These are phyloP conservation scores for Xyrichtys novacula DNA, from an alignment of 2,797 vertebrate species.

Conservation along the genomic window DNA sequence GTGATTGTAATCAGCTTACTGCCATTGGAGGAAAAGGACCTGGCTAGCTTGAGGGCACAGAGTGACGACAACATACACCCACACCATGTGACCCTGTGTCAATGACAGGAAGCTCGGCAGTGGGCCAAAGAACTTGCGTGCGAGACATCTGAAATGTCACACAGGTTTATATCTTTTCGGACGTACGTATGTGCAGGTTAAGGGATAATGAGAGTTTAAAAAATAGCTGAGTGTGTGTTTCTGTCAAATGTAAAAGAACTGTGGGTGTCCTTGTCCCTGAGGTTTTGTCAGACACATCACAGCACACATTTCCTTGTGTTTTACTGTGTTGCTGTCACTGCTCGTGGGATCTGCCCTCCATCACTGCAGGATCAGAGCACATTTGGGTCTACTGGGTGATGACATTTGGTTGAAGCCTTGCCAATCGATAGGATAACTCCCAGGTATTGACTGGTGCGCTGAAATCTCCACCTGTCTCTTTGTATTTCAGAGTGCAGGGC, in stretches of 20 bases:
- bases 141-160: slow-evolving; percentile 37
- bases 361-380: slow-evolving; percentile 43
- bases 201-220: background rate
- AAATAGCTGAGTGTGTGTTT: background rate
- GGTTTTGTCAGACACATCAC: slow-evolving; percentile 15
- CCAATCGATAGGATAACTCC: slow-evolving; percentile 67
- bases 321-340: slow-evolving; percentile 18
- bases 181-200: slow-evolving; percentile 1
- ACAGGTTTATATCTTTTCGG: background rate
- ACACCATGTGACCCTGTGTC: slow-evolving; percentile 50
- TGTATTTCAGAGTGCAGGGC: slow-evolving; percentile 42
- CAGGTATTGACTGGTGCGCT: slow-evolving; percentile 67
- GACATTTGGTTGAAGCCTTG: slow-evolving; percentile 69
- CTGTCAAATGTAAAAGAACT: background rate
- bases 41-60: slow-evolving; percentile 29
- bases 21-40: slow-evolving; percentile 29
- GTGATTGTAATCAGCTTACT: slow-evolving; percentile 71
- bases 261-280: slow-evolving; percentile 4
- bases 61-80: slow-evolving; percentile 36
- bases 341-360: slow-evolving; percentile 31
- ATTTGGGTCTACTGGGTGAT: slow-evolving; percentile 60
- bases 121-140: slow-evolving; percentile 41
- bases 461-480: slow-evolving; percentile 63
- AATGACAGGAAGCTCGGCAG: slow-evolving; percentile 37
- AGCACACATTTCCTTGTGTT: slow-evolving; percentile 10